Evolutionary conservation across 2,888 invertebrate species (phyloP).

Genomic region (Chymomyza procnemis): DNA sequence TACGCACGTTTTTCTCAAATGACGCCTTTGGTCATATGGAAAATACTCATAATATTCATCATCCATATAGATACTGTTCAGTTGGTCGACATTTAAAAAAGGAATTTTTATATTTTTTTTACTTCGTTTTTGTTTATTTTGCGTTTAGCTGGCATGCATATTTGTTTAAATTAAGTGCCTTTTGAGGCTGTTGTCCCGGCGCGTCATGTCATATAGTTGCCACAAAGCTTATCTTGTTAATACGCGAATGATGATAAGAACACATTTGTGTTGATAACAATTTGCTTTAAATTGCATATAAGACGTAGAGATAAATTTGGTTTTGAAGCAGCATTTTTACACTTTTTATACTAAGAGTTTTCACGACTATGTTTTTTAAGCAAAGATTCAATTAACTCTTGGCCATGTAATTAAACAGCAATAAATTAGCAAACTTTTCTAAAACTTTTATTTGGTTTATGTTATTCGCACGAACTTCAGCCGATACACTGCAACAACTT

Average conservation of each 20-base stretch:
- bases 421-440: not conserved
- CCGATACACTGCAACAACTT: too few species aligned
- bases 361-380: too few species aligned
- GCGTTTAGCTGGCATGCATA: not conserved
- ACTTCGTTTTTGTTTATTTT: slow-evolving; percentile 1
- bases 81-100: not conserved
- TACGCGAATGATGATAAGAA: not conserved
- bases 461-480: not conserved
- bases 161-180: not conserved
- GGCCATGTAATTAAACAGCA: too few species aligned
- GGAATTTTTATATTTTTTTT: slow-evolving; percentile 5
- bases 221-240: slow-evolving; percentile 9
- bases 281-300: too few species aligned
- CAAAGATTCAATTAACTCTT: too few species aligned
- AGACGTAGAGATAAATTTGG: too few species aligned
- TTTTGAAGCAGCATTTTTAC: too few species aligned
- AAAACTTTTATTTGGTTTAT: not conserved
- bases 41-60: slow-evolving; percentile 75
- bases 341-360: too few species aligned
- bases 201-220: slow-evolving; percentile 31
- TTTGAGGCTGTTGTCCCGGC: slow-evolving; percentile 38
- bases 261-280: too few species aligned
- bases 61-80: slow-evolving; percentile 64
- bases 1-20: slow-evolving; percentile 77
- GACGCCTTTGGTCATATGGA: slow-evolving; percentile 74